Evolutionary conservation across 1,140 invertebrate genomes (phyloP).

Genomic region (Chrysoperla carnea): DNA sequence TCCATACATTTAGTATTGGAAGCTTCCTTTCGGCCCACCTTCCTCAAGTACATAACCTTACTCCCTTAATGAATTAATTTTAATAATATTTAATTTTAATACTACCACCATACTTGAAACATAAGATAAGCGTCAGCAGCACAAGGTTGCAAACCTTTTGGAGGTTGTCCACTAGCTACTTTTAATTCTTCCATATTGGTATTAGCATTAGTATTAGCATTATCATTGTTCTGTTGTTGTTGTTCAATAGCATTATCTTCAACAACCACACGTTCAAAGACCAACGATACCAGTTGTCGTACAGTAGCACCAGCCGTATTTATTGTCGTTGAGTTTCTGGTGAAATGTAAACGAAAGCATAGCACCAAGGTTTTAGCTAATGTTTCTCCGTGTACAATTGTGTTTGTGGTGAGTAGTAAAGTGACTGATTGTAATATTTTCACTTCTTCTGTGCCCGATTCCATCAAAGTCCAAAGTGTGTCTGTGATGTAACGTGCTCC

Average conservation of each 20-base stretch:
- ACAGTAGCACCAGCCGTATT: slow-evolving; percentile 96
- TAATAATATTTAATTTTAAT: neutral
- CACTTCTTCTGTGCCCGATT: slow-evolving; percentile 82
- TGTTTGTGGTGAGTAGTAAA: slow-evolving; percentile 81
- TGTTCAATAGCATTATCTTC: slow-evolving; percentile 34
- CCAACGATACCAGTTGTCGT: slow-evolving; percentile 84
- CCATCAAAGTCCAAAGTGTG: slow-evolving; percentile 85
- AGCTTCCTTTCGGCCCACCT: no score
- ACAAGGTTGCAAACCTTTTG: slow-evolving; percentile 66
- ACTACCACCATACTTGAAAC: slow-evolving; percentile 53
- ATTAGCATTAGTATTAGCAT: slow-evolving; percentile 18
- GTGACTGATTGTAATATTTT: slow-evolving; percentile 94
- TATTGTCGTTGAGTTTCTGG: slow-evolving; percentile 83
- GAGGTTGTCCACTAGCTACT: slow-evolving; percentile 50
- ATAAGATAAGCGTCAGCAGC: slow-evolving; percentile 90
- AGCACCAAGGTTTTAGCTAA: slow-evolving; percentile 88
- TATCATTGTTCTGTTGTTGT: slow-evolving; percentile 18
- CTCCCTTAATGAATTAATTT: neutral
- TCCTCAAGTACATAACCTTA: no score
- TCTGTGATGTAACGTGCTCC: slow-evolving; percentile 84
- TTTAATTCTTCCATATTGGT: slow-evolving; percentile 65
- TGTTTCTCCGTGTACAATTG: slow-evolving; percentile 82
- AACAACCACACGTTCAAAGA: slow-evolving; percentile 84
- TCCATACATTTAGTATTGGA: no score
- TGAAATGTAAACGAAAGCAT: slow-evolving; percentile 88